phyloP scores from a whole-genome alignment of 2,888 invertebrate species.

The Ornithoptera priamus region DNA sequence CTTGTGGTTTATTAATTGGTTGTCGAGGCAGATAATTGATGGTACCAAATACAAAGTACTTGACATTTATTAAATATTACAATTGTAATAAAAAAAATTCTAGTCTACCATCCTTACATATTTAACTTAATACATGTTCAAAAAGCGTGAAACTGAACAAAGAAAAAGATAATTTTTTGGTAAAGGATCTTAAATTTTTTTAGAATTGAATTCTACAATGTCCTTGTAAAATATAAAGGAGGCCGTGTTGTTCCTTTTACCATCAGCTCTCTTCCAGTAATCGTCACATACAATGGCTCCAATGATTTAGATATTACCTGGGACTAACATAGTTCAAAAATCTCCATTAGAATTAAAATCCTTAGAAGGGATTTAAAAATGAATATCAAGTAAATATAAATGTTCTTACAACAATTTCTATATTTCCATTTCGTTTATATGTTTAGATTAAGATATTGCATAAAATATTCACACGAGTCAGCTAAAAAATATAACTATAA shows the following conservation, averaged over 20 bases:
- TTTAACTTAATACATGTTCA: too few relatives aligned
- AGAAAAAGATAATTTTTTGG: too few relatives aligned
- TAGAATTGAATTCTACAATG: too few relatives aligned
- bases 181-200: too few relatives aligned
- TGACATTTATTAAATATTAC: background rate
- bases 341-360: too few relatives aligned
- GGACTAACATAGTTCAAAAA: background rate
- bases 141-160: too few relatives aligned
- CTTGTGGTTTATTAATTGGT: conserved; percentile 1
- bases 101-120: background rate
- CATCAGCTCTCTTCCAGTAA: background rate
- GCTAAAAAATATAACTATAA: background rate
- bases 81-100: background rate
- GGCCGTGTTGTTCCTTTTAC: background rate
- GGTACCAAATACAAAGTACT: background rate
- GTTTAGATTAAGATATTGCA: background rate
- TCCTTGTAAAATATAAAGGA: background rate
- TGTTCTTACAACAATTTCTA: too few relatives aligned
- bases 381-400: too few relatives aligned
- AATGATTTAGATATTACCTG: background rate
- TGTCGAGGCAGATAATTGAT: background rate
- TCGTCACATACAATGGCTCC: background rate
- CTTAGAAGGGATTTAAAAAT: too few relatives aligned
- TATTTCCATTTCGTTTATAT: background rate
- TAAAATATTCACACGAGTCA: conserved; percentile 1